Percentiles rank a stretch among this genome's conserved stretches.
Evolutionary conservation across 1,140 invertebrate species (phyloP).

Genomic region (Neodiprion pinetum): DNA sequence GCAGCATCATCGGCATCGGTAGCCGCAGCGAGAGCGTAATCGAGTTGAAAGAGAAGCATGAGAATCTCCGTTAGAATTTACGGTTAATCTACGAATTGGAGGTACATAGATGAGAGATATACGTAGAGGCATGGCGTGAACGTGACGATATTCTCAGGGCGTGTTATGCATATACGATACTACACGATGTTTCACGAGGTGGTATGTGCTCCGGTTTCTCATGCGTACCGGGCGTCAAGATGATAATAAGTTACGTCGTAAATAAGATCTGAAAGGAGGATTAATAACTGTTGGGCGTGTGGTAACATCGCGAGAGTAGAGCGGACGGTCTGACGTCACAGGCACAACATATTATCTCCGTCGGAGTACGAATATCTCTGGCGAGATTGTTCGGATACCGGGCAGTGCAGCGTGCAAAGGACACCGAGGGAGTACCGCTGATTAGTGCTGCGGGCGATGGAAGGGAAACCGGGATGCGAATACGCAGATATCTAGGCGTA

Average conservation of each 20-base stretch:
- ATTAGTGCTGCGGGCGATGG: too few relatives aligned
- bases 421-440: background rate
- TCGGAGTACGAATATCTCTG: background rate
- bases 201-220: slow-evolving; percentile 6
- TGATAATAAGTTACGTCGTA: slow-evolving; percentile 7
- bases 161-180: background rate
- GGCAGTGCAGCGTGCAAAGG: background rate
- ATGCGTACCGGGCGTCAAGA: background rate
- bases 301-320: background rate
- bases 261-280: background rate
- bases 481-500: background rate
- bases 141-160: background rate
- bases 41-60: background rate
- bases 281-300: background rate
- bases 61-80: background rate
- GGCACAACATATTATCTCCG: background rate
- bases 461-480: too few relatives aligned
- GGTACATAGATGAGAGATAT: background rate
- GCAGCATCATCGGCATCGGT: too few relatives aligned
- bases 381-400: background rate
- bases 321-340: background rate
- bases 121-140: background rate
- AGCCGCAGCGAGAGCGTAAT: too few relatives aligned
- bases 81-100: slow-evolving; percentile 7
- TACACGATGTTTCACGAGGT: background rate